phyloP scores from a whole-genome alignment of 2,797 vertebrate species.

The Molossus molossus region DNA sequence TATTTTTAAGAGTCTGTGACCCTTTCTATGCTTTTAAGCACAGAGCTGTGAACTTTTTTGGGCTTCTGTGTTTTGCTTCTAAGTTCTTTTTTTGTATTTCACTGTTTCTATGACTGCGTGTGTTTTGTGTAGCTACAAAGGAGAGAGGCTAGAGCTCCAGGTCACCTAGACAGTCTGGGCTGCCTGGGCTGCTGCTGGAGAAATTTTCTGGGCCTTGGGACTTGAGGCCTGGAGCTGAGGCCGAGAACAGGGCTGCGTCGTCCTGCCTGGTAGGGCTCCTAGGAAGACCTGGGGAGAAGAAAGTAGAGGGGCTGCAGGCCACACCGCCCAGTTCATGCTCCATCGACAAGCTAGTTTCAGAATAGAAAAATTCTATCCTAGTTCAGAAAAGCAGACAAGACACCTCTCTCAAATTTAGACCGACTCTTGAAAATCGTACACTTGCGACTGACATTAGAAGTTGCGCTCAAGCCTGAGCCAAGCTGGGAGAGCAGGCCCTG shows the following conservation, averaged over 20 bases:
- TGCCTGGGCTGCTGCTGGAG: neutral
- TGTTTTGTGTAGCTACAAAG: slow-evolving; percentile 47
- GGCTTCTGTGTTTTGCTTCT: slow-evolving; percentile 67
- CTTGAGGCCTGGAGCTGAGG: slow-evolving; percentile 47
- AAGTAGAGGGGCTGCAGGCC: neutral
- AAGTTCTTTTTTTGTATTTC: slow-evolving; percentile 66
- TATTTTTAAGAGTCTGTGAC: slow-evolving; percentile 67
- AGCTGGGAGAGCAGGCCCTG: slow-evolving; percentile 46
- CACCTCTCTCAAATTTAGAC: slow-evolving; percentile 40
- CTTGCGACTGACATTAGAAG: neutral
- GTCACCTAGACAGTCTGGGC: slow-evolving; percentile 43
- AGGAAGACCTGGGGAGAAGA: neutral
- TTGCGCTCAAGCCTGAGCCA: neutral
- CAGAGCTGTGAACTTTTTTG: slow-evolving; percentile 17
- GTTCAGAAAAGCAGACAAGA: slow-evolving; percentile 53
- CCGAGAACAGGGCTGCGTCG: neutral
- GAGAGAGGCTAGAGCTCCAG: neutral
- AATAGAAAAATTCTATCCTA: slow-evolving; percentile 25
- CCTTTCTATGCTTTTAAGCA: slow-evolving; percentile 46
- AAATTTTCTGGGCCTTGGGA: slow-evolving; percentile 64
- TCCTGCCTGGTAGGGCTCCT: neutral
- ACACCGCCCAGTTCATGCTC: neutral
- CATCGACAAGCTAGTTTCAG: neutral
- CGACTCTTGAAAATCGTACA: neutral
- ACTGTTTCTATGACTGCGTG: neutral